phyloP scores from a whole-genome alignment of 2,113 vertebrate species.

The Neofelis nebulosa region DNA sequence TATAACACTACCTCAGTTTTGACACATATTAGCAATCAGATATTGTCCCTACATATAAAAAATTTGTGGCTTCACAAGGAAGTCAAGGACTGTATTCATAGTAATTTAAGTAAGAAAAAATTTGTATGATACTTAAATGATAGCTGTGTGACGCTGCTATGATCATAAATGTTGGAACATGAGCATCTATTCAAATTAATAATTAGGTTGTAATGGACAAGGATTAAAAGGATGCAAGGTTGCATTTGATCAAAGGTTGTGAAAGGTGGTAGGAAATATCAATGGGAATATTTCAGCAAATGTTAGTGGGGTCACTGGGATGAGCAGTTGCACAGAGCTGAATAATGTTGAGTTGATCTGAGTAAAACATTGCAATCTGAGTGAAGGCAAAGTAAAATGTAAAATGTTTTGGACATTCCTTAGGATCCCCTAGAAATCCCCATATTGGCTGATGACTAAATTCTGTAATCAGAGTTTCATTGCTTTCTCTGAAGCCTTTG shows the following conservation, averaged over 20 bases:
- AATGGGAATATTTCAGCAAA: background rate
- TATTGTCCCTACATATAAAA: background rate
- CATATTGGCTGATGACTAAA: background rate
- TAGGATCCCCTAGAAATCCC: background rate
- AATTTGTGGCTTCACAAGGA: background rate
- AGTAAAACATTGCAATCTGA: background rate
- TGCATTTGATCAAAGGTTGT: background rate
- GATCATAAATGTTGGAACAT: background rate
- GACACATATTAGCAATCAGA: background rate
- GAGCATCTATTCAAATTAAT: background rate
- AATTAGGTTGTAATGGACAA: background rate
- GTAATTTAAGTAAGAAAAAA: slow-evolving; percentile 15
- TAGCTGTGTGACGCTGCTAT: background rate
- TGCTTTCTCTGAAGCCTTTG: background rate
- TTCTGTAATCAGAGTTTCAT: background rate
- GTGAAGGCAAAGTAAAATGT: background rate
- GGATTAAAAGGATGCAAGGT: background rate
- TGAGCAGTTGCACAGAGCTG: background rate
- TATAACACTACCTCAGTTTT: background rate
- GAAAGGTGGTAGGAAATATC: background rate
- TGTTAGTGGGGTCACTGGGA: background rate
- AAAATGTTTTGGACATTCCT: background rate
- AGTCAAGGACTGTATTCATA: background rate
- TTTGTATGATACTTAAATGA: background rate
- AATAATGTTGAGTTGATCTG: background rate